A percentile compares a stretch with the other conserved stretches of the same genome.
These are phyloP conservation scores for Gymnodraco acuticeps DNA, from an alignment of 2,797 vertebrate genomes.

Conservation along the genomic window DNA sequence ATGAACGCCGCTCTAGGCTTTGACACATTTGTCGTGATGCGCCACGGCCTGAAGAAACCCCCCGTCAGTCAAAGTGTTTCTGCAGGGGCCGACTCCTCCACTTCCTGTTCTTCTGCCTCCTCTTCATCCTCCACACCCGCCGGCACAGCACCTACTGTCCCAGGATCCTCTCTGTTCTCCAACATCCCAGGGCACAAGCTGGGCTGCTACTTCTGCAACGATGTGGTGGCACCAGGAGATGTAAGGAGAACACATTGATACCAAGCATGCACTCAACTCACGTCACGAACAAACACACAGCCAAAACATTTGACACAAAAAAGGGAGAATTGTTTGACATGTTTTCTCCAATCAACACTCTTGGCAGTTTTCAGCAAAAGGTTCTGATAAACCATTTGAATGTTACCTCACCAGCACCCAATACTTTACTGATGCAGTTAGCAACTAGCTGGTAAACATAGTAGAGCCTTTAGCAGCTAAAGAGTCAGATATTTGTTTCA, in stretches of 20 bases:
- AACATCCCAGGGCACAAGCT: conserved; percentile 98
- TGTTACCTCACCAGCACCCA: not conserved
- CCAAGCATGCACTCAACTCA: not conserved
- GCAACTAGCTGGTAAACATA: not conserved
- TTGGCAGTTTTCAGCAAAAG: not conserved
- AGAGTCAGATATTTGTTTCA: not conserved
- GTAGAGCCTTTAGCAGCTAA: not conserved
- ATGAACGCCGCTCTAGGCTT: conserved; percentile 97
- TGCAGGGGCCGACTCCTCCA: conserved; percentile 78
- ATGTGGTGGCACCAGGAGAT: conserved; percentile 97
- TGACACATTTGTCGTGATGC: conserved; percentile 99
- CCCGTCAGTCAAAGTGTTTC: conserved; percentile 72
- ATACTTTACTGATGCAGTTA: not conserved
- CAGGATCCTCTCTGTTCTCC: conserved; percentile 93
- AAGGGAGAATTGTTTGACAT: not conserved
- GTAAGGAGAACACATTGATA: conserved; percentile 83
- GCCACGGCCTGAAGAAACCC: conserved; percentile 93
- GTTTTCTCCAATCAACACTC: not conserved
- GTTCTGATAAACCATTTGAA: not conserved
- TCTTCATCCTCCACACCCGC: conserved; percentile 81
- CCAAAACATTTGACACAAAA: not conserved
- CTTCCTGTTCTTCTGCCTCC: conserved; percentile 79
- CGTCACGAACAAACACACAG: not conserved
- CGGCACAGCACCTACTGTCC: conserved; percentile 71
- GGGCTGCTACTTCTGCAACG: conserved; percentile 99